Evolutionary conservation across 23 tunicate genomes (phyloP), one percentile per base, ranked within the genome.

Genomic region (Styela plicata): DNA sequence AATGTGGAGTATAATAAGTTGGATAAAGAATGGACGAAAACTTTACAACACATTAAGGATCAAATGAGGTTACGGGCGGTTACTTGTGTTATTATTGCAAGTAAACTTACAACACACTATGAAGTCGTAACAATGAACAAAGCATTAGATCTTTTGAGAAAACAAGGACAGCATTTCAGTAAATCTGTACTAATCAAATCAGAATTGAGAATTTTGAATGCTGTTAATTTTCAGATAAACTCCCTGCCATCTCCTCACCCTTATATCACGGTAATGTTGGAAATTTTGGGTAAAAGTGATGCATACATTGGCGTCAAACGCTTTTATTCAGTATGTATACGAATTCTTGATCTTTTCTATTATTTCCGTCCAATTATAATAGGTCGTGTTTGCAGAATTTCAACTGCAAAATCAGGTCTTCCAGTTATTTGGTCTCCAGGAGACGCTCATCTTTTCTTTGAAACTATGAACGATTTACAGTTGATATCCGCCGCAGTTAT

Each of bases 41-140:
- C 90, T 24, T n/a, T 86, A n/a, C 77, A 80, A 23, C 90, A 86
- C 53, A 63, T 86, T 7, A 63, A 57, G 33, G 69, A 57, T 13
- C 90, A 86, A 70, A 86, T 80, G 90, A 79, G 80, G 31, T 36
- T 86, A 23, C 62, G 90, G 19, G 90, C 90, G 16, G 80, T 80
- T 0, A 70, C 90, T 24, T 69, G 84, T 25, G 63, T 86, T 44
- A 63, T 82, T 3, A 86, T 86, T 1, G 90, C 90, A 22, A 86
- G 85, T 34, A 86, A 86, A 44, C 19, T 70, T 70, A 30, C 61
- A 36, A 31, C 85, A 0, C 67, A 80, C 34, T 70, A 78, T 7
- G 36, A 36, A 19, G 57, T 52, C 64, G 70, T 86, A 13, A 80
- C 73, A 19, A 5, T 63, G 24, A 71, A 73, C 80, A 71, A 37